Evolutionary conservation across 2,888 invertebrate species (phyloP).

Genomic region (Strigamia maritima): DNA sequence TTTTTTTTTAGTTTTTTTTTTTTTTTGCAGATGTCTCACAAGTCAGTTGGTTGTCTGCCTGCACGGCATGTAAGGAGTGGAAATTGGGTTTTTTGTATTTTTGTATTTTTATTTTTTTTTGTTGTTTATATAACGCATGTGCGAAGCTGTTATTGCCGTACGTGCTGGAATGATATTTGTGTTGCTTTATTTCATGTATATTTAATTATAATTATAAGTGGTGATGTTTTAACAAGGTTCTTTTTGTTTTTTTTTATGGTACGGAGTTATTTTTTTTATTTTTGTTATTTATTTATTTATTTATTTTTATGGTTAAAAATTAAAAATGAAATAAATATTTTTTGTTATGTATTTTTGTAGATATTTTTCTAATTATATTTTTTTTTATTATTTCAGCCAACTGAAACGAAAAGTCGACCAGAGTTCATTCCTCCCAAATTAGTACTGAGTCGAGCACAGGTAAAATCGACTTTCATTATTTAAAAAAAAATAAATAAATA

Average conservation of each 20-base stretch:
- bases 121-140: background rate
- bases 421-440: slow-evolving; percentile 3
- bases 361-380: background rate
- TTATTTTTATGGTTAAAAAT: background rate
- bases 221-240: too few relatives aligned
- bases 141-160: background rate
- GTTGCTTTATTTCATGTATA: background rate
- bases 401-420: background rate
- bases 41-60: slow-evolving; percentile 17
- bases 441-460: background rate
- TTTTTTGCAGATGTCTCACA: background rate
- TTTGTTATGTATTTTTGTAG: background rate
- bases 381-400: background rate
- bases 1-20: background rate
- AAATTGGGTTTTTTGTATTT: background rate
- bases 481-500: too few relatives aligned
- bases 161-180: background rate
- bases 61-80: background rate
- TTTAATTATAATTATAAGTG: background rate
- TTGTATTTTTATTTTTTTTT: background rate
- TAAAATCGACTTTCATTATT: slow-evolving; percentile 9
- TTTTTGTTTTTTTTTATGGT: background rate
- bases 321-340: background rate
- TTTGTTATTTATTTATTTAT: background rate
- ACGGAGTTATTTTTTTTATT: too few relatives aligned